Conservation (phyloP, 37 sponge, comb jelly and placozoan species). For the Dysidea cf. avara region DNA sequence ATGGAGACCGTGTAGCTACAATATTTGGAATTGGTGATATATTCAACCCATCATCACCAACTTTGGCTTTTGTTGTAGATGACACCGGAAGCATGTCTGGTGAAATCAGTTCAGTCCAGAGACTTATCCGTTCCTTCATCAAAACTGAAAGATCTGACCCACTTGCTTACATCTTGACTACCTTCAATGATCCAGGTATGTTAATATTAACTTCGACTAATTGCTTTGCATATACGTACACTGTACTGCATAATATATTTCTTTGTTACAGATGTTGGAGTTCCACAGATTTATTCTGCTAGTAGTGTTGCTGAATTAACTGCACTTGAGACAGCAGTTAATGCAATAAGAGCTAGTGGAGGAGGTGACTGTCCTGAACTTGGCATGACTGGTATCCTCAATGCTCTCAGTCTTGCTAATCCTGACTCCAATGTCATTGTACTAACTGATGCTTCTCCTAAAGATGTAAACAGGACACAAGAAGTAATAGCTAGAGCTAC, state of each 20-base stretch:
- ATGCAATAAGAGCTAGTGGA: conserved; percentile 14
- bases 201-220: not conserved
- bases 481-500: conserved; percentile 4
- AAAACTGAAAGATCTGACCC: not conserved
- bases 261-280: conserved; percentile 29
- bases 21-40: conserved; percentile 21
- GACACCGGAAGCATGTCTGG: conserved; percentile 28
- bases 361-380: conserved; percentile 40
- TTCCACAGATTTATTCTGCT: conserved; percentile 8
- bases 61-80: conserved; percentile 26
- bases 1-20: not conserved
- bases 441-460: conserved; percentile 31
- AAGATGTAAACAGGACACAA: not conserved
- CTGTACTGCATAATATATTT: no score
- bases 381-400: conserved; percentile 27
- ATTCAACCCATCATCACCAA: not conserved
- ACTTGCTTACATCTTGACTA: conserved; percentile 18
- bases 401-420: conserved; percentile 13
- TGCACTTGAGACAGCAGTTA: conserved; percentile 4
- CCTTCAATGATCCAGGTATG: conserved; percentile 35
- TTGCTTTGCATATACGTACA: no score
- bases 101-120: conserved; percentile 11
- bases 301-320: not conserved
- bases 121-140: conserved; percentile 3
- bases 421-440: conserved; percentile 15